Conservation (phyloP, 2,888 invertebrate genomes). For the Zelleria hepariella region DNA sequence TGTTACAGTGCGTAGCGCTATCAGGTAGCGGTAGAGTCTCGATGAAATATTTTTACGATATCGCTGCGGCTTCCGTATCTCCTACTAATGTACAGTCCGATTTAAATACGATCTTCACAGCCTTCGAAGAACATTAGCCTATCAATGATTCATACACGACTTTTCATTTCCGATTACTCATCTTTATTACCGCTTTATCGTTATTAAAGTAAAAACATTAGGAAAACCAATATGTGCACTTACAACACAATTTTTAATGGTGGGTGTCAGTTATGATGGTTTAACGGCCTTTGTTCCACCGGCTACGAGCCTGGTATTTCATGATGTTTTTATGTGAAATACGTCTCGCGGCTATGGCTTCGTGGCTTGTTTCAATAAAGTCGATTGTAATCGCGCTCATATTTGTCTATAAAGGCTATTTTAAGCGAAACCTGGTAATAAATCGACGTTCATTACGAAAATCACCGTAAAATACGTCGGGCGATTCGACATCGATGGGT, state of each 20-base stretch:
- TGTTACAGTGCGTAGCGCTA: constrained; percentile 53
- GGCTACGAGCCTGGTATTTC: background rate
- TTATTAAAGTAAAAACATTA: background rate
- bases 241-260: background rate
- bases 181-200: background rate
- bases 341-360: constrained; percentile 9
- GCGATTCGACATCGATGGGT: constrained; percentile 48
- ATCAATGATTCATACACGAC: constrained; percentile 6
- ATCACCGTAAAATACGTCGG: constrained; percentile 61
- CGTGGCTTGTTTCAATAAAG: constrained; percentile 44
- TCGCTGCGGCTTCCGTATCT: constrained; percentile 54
- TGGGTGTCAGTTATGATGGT: background rate
- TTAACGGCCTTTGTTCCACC: constrained; percentile 25
- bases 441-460: constrained; percentile 65
- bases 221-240: background rate
- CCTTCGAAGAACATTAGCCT: constrained; percentile 33
- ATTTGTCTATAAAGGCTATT: constrained; percentile 50
- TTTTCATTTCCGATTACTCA: background rate
- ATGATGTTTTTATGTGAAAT: constrained; percentile 34
- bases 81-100: constrained; percentile 32
- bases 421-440: constrained; percentile 53
- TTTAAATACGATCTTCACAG: constrained; percentile 45
- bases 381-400: constrained; percentile 47
- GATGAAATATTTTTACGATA: constrained; percentile 64
- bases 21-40: constrained; percentile 58